Evolutionary conservation across 2,888 invertebrate genomes (phyloP).

Genomic region (Parthenolecanium corni): DNA sequence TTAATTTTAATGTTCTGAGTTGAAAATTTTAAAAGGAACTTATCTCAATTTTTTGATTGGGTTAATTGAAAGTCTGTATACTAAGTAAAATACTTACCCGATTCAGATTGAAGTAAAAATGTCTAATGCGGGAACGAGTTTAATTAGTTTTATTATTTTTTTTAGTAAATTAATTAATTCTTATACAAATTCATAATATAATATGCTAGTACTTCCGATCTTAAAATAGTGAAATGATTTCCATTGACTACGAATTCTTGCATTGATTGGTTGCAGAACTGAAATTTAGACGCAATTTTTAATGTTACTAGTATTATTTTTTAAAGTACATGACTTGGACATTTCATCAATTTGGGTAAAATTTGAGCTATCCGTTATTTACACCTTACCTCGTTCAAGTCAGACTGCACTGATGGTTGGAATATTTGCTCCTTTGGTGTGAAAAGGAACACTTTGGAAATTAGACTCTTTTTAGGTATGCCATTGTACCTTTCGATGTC

Average conservation of each 20-base stretch:
- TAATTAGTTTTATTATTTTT: too few species aligned
- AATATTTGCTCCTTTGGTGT: slow-evolving; percentile 14
- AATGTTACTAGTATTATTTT: background rate
- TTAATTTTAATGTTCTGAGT: too few species aligned
- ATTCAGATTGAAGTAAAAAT: too few species aligned
- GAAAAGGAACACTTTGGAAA: slow-evolving; percentile 11
- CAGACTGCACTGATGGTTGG: background rate
- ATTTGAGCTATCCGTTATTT: too few species aligned
- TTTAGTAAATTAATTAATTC: too few species aligned
- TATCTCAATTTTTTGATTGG: too few species aligned
- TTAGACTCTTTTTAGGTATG: slow-evolving; percentile 7
- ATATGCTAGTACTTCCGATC: slow-evolving; percentile 51
- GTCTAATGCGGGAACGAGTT: too few species aligned
- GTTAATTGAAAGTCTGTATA: too few species aligned
- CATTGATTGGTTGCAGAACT: slow-evolving; percentile 46
- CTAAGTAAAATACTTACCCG: too few species aligned
- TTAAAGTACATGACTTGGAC: too few species aligned
- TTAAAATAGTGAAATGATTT: slow-evolving; percentile 56
- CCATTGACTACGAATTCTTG: slow-evolving; percentile 54
- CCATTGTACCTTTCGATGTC: background rate
- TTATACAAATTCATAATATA: slow-evolving; percentile 45
- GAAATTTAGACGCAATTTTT: slow-evolving; percentile 32
- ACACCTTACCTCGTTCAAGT: slow-evolving; percentile 9
- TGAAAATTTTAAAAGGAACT: too few species aligned
- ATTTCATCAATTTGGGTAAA: too few species aligned